Percentiles rank a stretch among this genome's conserved stretches.
phyloP scores from a whole-genome alignment of 1,140 invertebrate genomes.

The Drosophila micromelanica region DNA sequence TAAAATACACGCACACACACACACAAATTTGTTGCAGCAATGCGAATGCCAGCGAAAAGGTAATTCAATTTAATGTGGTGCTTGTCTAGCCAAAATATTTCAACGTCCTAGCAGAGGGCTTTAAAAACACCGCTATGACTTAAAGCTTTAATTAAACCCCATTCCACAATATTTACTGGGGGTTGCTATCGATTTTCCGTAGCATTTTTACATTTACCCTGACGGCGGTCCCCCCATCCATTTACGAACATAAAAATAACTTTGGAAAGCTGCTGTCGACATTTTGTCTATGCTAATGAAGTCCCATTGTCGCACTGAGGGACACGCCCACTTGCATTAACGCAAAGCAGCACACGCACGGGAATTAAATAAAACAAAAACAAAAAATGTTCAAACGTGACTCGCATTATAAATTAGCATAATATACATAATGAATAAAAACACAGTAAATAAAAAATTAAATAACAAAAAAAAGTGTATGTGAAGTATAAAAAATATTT shows the following conservation, averaged over 20 bases:
- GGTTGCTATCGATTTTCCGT: slow-evolving; percentile 46
- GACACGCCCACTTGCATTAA: slow-evolving; percentile 52
- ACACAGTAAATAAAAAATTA: slow-evolving; percentile 15
- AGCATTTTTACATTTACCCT: slow-evolving; percentile 1
- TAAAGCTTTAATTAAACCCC: slow-evolving; percentile 56
- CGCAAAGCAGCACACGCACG: slow-evolving; percentile 11
- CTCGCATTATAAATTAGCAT: slow-evolving; percentile 62
- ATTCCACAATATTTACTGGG: not conserved
- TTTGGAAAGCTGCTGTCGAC: slow-evolving; percentile 49
- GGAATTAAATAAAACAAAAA: slow-evolving; percentile 54
- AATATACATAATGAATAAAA: slow-evolving; percentile 52
- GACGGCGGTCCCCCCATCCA: not conserved
- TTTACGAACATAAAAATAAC: slow-evolving; percentile 20
- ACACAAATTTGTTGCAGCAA: slow-evolving; percentile 15
- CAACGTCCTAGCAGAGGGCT: slow-evolving; percentile 46
- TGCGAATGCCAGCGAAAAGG: slow-evolving; percentile 40
- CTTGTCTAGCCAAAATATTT: slow-evolving; percentile 72
- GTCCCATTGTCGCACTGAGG: slow-evolving; percentile 50
- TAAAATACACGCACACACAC: not conserved
- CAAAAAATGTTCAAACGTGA: slow-evolving; percentile 50
- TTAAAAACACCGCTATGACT: slow-evolving; percentile 31
- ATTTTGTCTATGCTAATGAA: slow-evolving; percentile 73
- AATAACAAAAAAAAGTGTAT: slow-evolving; percentile 8
- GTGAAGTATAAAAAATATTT: slow-evolving; percentile 3
- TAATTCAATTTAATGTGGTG: slow-evolving; percentile 76